phyloP scores from a whole-genome alignment of 2,888 invertebrate genomes.

The Agrotis puta region DNA sequence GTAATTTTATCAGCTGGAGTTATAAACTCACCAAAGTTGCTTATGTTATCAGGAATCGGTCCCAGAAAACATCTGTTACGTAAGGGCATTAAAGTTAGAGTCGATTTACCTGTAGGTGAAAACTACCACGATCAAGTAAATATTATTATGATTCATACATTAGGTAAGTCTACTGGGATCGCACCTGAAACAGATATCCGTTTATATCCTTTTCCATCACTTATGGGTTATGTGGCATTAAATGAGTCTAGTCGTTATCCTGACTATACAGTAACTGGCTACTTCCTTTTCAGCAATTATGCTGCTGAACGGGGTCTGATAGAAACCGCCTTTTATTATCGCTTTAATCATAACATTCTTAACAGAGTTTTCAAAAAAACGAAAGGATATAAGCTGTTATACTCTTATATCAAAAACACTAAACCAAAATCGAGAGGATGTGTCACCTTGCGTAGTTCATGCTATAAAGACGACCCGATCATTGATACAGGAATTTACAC shows the following conservation, averaged over 20 bases:
- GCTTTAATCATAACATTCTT: conserved; percentile 64
- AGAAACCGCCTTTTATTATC: neutral
- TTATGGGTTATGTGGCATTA: conserved; percentile 73
- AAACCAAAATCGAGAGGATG: conserved; percentile 75
- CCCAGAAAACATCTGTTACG: conserved; percentile 69
- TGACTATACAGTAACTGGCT: conserved; percentile 70
- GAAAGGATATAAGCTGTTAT: conserved; percentile 61
- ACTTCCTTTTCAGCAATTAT: neutral
- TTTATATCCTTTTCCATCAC: conserved; percentile 54
- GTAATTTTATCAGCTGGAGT: conserved; percentile 75
- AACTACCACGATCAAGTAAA: conserved; percentile 71
- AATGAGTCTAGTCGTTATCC: conserved; percentile 72
- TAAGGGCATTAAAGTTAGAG: conserved; percentile 66
- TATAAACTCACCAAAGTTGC: conserved; percentile 72
- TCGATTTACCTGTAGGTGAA: conserved; percentile 73
- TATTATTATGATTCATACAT: conserved; percentile 30
- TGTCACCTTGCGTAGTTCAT: conserved; percentile 68
- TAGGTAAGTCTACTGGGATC: neutral
- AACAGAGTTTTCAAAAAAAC: conserved; percentile 59
- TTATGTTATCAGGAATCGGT: conserved; percentile 77
- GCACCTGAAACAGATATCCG: conserved; percentile 3
- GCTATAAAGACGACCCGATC: conserved; percentile 69
- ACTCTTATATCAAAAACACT: conserved; percentile 66
- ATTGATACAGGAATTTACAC: conserved; percentile 72
- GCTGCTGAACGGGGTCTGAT: neutral